Percentiles rank a stretch among this genome's conserved stretches.
Evolutionary conservation across 2,797 vertebrate species (phyloP).

Genomic region (Xenentodon cancila): DNA sequence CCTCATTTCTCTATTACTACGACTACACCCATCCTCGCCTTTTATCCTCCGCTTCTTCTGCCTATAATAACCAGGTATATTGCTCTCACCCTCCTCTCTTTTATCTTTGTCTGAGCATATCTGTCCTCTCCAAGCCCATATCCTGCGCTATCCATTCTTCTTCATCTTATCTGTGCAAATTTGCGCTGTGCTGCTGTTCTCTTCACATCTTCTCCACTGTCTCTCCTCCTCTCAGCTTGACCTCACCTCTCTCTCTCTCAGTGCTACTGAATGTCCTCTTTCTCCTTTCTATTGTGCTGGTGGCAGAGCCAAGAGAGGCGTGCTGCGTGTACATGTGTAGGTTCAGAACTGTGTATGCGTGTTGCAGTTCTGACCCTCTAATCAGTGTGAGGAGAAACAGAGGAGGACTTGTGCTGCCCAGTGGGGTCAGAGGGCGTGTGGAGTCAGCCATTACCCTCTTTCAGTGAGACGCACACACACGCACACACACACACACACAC

Average conservation of each 20-base stretch:
- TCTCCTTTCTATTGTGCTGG: constrained; percentile 79
- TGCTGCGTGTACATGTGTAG: constrained; percentile 46
- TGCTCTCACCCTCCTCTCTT: constrained; percentile 52
- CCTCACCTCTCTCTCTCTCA: constrained; percentile 49
- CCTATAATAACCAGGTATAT: constrained; percentile 68
- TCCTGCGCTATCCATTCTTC: constrained; percentile 63
- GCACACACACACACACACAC: constrained; percentile 53
- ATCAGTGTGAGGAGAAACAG: constrained; percentile 87
- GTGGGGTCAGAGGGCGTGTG: constrained; percentile 81
- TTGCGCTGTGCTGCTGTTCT: constrained; percentile 55
- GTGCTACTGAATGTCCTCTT: constrained; percentile 72
- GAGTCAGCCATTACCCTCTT: constrained; percentile 82
- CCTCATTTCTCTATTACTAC: constrained; percentile 52
- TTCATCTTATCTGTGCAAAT: constrained; percentile 62
- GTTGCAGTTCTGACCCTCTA: constrained; percentile 81
- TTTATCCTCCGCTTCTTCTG: constrained; percentile 54
- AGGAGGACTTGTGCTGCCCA: constrained; percentile 84
- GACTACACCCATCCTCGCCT: constrained; percentile 56
- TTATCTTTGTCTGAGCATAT: constrained; percentile 66
- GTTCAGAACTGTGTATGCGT: constrained; percentile 43
- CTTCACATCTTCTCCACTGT: constrained; percentile 46
- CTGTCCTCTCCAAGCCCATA: constrained; percentile 57
- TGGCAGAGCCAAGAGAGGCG: constrained; percentile 65
- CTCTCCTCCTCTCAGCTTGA: constrained; percentile 54
- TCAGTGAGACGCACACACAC: constrained; percentile 55